phyloP scores from a whole-genome alignment of 2,888 invertebrate species.

The Himalopsyche kuldschensis region DNA sequence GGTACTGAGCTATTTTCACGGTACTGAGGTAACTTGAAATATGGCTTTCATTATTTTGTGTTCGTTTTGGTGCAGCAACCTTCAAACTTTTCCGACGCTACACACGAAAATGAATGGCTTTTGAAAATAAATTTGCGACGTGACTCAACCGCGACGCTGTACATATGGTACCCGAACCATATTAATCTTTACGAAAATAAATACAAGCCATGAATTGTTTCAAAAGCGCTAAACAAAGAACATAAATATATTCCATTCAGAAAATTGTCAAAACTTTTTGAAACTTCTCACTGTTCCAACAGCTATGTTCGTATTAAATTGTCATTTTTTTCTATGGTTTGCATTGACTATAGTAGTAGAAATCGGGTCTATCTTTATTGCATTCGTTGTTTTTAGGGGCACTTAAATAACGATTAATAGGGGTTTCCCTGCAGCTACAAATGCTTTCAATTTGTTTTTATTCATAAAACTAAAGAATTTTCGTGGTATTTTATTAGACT shows the following conservation, averaged over 20 bases:
- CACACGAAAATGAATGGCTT: not conserved
- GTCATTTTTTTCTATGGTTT: too few species aligned
- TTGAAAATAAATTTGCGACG: not conserved
- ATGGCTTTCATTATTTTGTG: not conserved
- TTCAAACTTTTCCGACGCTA: not conserved
- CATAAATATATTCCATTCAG: not conserved
- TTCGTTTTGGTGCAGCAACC: not conserved
- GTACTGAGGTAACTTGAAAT: not conserved
- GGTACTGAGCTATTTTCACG: too few species aligned
- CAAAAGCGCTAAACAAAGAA: not conserved
- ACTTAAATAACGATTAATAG: too few species aligned
- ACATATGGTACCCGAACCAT: not conserved
- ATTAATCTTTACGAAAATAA: not conserved
- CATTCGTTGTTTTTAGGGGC: too few species aligned
- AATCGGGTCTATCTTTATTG: too few species aligned
- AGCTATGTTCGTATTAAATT: too few species aligned
- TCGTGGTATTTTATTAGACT: too few species aligned
- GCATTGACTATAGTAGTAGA: too few species aligned
- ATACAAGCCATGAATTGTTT: not conserved
- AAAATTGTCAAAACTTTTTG: not conserved
- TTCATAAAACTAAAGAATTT: too few species aligned
- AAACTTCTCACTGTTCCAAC: too few species aligned
- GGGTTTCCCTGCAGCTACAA: too few species aligned
- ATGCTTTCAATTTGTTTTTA: too few species aligned
- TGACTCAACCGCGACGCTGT: not conserved